These are phyloP conservation scores for Napeogenes inachia DNA, from an alignment of 2,888 invertebrate species.

Conservation along the genomic window DNA sequence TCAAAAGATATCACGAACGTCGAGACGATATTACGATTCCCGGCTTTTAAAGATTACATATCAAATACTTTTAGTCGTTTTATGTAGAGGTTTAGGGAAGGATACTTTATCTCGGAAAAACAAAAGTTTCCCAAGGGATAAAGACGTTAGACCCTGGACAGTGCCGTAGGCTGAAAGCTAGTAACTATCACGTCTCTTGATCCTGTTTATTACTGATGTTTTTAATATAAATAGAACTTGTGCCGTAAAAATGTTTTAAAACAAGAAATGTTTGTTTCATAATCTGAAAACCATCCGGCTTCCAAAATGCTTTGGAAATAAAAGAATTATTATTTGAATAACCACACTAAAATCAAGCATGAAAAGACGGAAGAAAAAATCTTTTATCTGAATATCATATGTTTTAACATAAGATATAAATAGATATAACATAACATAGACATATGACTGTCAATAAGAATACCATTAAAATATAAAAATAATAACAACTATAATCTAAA, in stretches of 20 bases:
- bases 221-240: neutral
- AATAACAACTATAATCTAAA: too few species aligned
- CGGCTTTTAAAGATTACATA: slow-evolving; percentile 24
- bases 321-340: neutral
- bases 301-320: neutral
- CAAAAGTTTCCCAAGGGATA: slow-evolving; percentile 24
- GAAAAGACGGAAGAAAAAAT: too few species aligned
- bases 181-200: slow-evolving; percentile 21
- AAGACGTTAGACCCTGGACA: slow-evolving; percentile 21
- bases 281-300: too few species aligned
- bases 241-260: neutral
- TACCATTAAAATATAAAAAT: too few species aligned
- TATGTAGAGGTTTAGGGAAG: slow-evolving; percentile 17
- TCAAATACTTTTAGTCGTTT: slow-evolving; percentile 15
- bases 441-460: too few species aligned
- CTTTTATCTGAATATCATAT: too few species aligned
- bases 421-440: too few species aligned
- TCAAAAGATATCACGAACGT: slow-evolving; percentile 15
- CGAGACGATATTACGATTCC: slow-evolving; percentile 20
- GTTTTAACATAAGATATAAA: too few species aligned
- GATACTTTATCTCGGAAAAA: slow-evolving; percentile 20
- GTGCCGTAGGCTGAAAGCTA: slow-evolving; percentile 18
- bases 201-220: slow-evolving; percentile 9
- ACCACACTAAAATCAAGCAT: neutral
- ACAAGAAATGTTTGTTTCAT: too few species aligned